Conservation (phyloP, 2,888 invertebrate genomes). For the Lordiphosa fenestrarum region DNA sequence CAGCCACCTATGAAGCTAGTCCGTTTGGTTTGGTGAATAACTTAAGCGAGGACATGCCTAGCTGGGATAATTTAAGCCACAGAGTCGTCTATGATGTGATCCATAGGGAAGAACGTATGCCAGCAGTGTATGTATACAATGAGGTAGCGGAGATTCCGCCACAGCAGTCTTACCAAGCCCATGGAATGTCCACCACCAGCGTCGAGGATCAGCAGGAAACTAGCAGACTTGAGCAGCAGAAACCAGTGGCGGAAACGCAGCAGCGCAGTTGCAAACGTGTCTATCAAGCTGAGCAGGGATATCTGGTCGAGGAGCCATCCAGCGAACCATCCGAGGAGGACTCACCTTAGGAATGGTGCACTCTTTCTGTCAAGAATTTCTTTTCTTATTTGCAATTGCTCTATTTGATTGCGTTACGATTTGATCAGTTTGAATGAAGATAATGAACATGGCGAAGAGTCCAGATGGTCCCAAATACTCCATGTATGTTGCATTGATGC, state of each 20-base stretch:
- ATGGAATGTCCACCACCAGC: too few species aligned
- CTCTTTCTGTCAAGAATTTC: background rate
- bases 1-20: slow-evolving; percentile 49
- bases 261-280: slow-evolving; percentile 16
- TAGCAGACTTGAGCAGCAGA: background rate
- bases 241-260: background rate
- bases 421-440: background rate
- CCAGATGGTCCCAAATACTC: background rate
- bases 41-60: slow-evolving; percentile 44
- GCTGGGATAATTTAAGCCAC: slow-evolving; percentile 7
- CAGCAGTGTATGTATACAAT: too few species aligned
- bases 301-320: slow-evolving; percentile 75
- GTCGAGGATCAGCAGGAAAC: slow-evolving; percentile 4
- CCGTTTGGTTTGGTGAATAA: slow-evolving; percentile 34
- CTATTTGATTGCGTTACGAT: slow-evolving; percentile 1
- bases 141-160: too few species aligned
- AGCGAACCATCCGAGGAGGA: slow-evolving; percentile 51
- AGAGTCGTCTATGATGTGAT: slow-evolving; percentile 22
- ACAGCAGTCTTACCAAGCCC: too few species aligned
- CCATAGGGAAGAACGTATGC: background rate
- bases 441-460: background rate
- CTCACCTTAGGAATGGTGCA: background rate
- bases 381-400: slow-evolving; percentile 2
- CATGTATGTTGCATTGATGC: slow-evolving; percentile 4
- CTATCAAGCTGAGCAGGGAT: slow-evolving; percentile 64